These are phyloP conservation scores for Cirrhinus mrigala DNA, from an alignment of 2,797 vertebrate species.

Conservation along the genomic window DNA sequence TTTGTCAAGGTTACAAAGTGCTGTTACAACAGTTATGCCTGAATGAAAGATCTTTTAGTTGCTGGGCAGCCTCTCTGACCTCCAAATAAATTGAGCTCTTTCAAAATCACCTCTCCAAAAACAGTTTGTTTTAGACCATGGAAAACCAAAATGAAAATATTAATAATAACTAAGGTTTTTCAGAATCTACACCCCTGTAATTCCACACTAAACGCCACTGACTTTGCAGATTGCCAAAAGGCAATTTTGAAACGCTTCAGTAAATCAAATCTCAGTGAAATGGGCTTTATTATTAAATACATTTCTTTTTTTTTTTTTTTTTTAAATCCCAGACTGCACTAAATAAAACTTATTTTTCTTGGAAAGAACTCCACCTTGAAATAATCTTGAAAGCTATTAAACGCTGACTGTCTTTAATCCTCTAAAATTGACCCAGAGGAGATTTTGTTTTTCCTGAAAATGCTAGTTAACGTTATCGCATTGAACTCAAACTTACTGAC, in stretches of 20 bases:
- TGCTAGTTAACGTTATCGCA: too few relatives aligned
- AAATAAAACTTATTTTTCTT: neutral
- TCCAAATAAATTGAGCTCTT: conserved; percentile 16
- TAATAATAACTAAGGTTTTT: neutral
- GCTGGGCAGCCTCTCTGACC: conserved; percentile 21
- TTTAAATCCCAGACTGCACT: neutral
- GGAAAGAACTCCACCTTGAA: neutral
- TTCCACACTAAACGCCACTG: neutral
- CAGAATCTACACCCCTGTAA: neutral
- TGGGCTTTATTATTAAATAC: neutral
- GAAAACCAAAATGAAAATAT: neutral
- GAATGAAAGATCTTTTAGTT: conserved; percentile 1
- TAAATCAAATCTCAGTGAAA: neutral
- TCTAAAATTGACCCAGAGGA: too few relatives aligned
- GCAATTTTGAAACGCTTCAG: conserved; percentile 17
- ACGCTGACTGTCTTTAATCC: neutral
- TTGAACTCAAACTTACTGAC: too few relatives aligned
- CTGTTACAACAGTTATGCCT: conserved; percentile 21
- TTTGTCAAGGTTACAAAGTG: conserved; percentile 25
- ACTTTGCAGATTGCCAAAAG: neutral
- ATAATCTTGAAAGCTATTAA: neutral
- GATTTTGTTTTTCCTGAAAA: too few relatives aligned
- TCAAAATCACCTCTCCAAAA: neutral
- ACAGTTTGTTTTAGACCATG: neutral
- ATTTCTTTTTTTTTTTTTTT: too few relatives aligned